Base-by-base conservation (phyloP, 2,888 invertebrate species). In the Abrostola tripartita region DNA sequence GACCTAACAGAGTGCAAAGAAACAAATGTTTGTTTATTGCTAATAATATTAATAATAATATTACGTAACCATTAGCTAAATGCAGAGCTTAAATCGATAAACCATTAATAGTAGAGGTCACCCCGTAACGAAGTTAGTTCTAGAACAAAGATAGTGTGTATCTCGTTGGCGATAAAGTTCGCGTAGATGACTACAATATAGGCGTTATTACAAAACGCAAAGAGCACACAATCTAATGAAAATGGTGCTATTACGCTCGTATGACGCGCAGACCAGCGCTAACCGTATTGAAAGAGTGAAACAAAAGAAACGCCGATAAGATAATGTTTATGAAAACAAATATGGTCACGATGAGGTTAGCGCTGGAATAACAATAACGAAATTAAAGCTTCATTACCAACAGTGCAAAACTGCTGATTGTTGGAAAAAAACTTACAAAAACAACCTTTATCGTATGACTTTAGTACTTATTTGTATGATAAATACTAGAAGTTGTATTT, bases 281-380 rank as follows among this genome's bases (percentile, higher is more conserved):
- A 83, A 81, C 80, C 74, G 77, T 65, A 72, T 65, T 64, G 78
- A 73, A 73, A 76, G 74, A 81, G 76, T 78, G 77, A 82, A 84
- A 85, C 85, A 85, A 85, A 87, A 85, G 82, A 83, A 83, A 72
- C 75, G 57, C 61, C 74, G 86, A 86, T 87, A 85, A 85, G 83
- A 83, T 83, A 82, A 74, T 74, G 67, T 71, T 68, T 74, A 79
- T 78, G 79, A 82, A 85, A 85, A 83, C 81, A 81, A 84, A 83
- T 76, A 80, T 68, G 71, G 66, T 74, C 60, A 72, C 65, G 76
- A 78, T 65, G 68, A 70, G 68, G 68, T 64, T 71, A 68, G 52
- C 40, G 65, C 67, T 59, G 63, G 51, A 74, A 65, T 52, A 58
- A 74, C 60, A 71, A 65, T 52, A 63, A 63, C 60, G 42, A 41